Evolutionary conservation across 2,797 vertebrate species (phyloP), one percentile per base, ranked within the genome.

Genomic region (Siniperca undulata): DNA sequence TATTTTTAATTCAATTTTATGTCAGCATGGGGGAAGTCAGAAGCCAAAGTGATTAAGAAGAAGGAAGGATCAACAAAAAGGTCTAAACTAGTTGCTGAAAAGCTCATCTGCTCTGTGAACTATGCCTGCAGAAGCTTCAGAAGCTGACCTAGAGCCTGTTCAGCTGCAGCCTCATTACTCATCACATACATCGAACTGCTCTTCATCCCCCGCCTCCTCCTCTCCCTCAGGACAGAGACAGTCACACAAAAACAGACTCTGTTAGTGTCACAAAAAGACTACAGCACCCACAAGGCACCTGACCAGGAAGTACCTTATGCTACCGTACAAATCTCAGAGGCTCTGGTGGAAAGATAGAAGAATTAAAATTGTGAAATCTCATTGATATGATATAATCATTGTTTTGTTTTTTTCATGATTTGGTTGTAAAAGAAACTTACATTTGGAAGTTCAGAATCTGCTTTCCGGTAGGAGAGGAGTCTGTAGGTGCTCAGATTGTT

Each of bases 401-500:
- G 4, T 20, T 4, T 27, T 24, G 10, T 1, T 7, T 11, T 3
- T 30, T 2, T 38, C 20, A 0, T 22, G 3, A 13, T 42, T 27
- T 58, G 22, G 14, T n/a, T 7, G 44, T 34, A 0, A n/a, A 30
- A 1, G 7, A 2, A 2, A 70, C 93, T 93, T 81, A 99, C 98
- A 81, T 95, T 95, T 62, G 96, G 93, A 72, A 97, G 96, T 20
- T 98, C 96, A 0, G 95, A 92, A 77, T 97, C 96, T 0, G 95
- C 87, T 70, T 92, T 95, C 81, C 95, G 97, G 83, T 97, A 94
- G 7, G 97, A 97, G 34, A 99, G 95, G 7, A 97, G 96, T 88
- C 98, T 97, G 91, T 99, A 99, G 0, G 95, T 98, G 84, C 88
- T 97, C 80, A 99, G 95, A 75, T 99, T 99, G 94, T 96, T 97